Evolutionary conservation across 2,888 invertebrate species (phyloP).

Genomic region (Chirona hameri): DNA sequence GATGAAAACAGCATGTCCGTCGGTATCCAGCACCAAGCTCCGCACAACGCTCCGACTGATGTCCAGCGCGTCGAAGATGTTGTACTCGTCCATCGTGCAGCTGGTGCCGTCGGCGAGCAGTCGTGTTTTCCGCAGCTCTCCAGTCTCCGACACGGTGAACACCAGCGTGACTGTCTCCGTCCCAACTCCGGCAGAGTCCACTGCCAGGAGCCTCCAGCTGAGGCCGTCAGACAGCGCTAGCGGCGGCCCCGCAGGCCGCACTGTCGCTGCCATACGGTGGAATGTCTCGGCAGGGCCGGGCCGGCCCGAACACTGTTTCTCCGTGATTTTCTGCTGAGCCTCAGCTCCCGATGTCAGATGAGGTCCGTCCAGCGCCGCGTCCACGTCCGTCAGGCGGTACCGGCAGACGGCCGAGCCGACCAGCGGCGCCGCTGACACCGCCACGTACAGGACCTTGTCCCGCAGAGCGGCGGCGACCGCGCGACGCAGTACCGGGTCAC

Average conservation of each 20-base stretch:
- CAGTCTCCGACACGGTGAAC: not conserved
- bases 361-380: constrained; percentile 75
- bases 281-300: not conserved
- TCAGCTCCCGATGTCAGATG: too few species aligned
- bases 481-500: constrained; percentile 71
- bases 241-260: not conserved
- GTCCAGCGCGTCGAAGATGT: not conserved
- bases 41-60: not conserved
- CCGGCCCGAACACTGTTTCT: not conserved
- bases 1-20: constrained; percentile 59
- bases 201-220: not conserved
- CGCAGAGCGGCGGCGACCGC: constrained; percentile 80
- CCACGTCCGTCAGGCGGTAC: constrained; percentile 77
- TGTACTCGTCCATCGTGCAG: not conserved
- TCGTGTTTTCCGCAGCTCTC: not conserved
- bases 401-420: constrained; percentile 88
- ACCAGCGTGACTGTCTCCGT: not conserved
- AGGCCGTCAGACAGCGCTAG: not conserved
- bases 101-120: not conserved
- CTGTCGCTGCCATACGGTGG: not conserved
- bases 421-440: constrained; percentile 50
- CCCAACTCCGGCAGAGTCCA: not conserved
- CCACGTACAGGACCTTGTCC: constrained; percentile 50
- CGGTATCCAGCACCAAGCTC: not conserved
- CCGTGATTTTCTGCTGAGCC: not conserved